Conservation (phyloP, 2,888 invertebrate genomes). For the Cerastis rubricosa region DNA sequence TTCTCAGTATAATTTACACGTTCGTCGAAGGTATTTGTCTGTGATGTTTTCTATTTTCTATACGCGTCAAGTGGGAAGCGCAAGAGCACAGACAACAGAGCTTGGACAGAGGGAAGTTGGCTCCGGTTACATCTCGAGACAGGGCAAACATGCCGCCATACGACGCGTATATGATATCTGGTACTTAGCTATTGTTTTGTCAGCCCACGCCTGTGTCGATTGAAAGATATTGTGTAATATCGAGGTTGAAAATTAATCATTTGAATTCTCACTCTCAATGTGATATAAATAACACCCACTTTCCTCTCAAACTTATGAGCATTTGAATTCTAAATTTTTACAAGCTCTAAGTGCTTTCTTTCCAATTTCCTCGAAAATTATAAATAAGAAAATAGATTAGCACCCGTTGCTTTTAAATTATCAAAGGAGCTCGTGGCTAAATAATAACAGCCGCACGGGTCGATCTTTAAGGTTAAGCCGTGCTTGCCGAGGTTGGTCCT, state of each 20-base stretch:
- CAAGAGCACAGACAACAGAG: slow-evolving; percentile 85
- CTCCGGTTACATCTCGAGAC: slow-evolving; percentile 79
- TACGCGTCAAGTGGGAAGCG: slow-evolving; percentile 67
- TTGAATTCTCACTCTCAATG: neutral
- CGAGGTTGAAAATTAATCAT: slow-evolving; percentile 21
- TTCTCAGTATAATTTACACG: slow-evolving; percentile 61
- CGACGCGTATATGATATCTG: slow-evolving; percentile 63
- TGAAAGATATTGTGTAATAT: slow-evolving; percentile 32
- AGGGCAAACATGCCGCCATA: slow-evolving; percentile 68
- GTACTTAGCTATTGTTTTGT: slow-evolving; percentile 66
- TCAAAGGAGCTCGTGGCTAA: no score
- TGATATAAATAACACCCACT: neutral
- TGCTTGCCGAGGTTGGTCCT: no score
- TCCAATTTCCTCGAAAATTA: neutral
- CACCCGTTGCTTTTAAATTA: neutral
- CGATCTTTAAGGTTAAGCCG: no score
- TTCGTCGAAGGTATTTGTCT: slow-evolving; percentile 55
- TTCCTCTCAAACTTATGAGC: neutral
- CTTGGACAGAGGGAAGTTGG: slow-evolving; percentile 78
- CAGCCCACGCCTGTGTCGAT: slow-evolving; percentile 57
- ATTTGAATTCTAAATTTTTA: neutral
- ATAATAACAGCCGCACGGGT: no score
- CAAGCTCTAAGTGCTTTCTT: neutral
- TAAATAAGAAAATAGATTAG: neutral
- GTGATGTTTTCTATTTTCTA: slow-evolving; percentile 65